Evolutionary conservation across 2,888 invertebrate genomes (phyloP), one percentile per base, ranked within the genome.

Genomic region (Cabera pusaria): DNA sequence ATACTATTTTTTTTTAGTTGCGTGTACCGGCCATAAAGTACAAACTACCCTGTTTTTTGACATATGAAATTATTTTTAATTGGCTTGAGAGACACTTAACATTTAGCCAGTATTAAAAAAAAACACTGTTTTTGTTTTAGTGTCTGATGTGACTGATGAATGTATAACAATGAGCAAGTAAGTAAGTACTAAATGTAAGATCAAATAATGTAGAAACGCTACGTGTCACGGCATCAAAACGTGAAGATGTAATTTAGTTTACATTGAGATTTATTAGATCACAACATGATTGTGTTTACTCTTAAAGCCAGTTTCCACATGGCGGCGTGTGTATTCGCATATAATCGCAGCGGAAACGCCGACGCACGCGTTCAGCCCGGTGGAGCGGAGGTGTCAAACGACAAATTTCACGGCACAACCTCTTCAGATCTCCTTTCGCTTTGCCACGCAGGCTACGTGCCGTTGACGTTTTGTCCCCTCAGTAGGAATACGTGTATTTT

Each of bases 361-460:
- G 63, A 62, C 60, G 58, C 59, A 58, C 52, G 59, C 64, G 56
- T 48, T 49, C 60, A 50, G 61, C 51, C 53, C 65, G 70, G 36
- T 68, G 64, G 59, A 77, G 77, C 76, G 68, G 39, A 70, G 73
- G 73, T 78, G 78, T 80, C 77, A 76, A 70, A 73, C 72, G 78
- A 69, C 72, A 77, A 75, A 80, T 75, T 74, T 78, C 74, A 73
- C 71, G 66, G 64, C 60, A 60, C 59, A 62, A 56, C 59, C 58
- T 62, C 62, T 65, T 67, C 62, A 64, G 68, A 70, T 70, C 63
- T 59, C 47, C 45, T 64, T 52, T 59, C 61, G 65, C 64, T 69
- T 65, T 66, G 56, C 59, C 52, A 61, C 57, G 58, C 49, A 54
- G 46, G 51, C 49, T 64, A 56, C 57, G 56, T 64, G 59, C 56